A percentile compares a stretch with the other conserved stretches of the same genome.
Evolutionary conservation across 2,888 invertebrate genomes (phyloP).

Genomic region (Rotaria magnacalcarata): DNA sequence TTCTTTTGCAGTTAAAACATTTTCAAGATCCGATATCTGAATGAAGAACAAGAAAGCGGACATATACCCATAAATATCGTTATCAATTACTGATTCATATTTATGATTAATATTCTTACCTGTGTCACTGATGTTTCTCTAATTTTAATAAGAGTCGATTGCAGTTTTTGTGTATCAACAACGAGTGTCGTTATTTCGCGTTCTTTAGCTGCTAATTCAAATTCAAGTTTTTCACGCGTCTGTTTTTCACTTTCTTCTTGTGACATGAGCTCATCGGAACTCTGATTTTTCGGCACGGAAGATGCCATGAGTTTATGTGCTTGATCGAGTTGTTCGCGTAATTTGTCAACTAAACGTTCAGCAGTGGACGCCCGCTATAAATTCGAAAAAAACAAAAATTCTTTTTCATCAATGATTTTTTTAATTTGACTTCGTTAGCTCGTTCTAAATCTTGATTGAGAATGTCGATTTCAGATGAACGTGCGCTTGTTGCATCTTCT

Average conservation of each 20-base stretch:
- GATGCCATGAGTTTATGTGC: slow-evolving; percentile 48
- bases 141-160: slow-evolving; percentile 75
- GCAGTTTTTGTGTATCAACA: slow-evolving; percentile 84
- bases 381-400: slow-evolving; percentile 48
- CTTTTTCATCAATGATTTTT: not conserved
- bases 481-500: slow-evolving; percentile 59
- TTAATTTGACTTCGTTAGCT: slow-evolving; percentile 60
- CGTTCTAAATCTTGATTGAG: slow-evolving; percentile 62
- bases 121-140: slow-evolving; percentile 64
- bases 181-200: slow-evolving; percentile 92
- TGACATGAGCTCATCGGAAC: slow-evolving; percentile 58
- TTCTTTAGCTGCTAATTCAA: slow-evolving; percentile 87
- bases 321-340: slow-evolving; percentile 79
- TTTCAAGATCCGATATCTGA: slow-evolving; percentile 68
- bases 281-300: slow-evolving; percentile 53
- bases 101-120: not conserved
- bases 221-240: slow-evolving; percentile 64
- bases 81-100: too few relatives aligned
- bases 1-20: slow-evolving; percentile 60
- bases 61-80: too few relatives aligned
- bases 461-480: slow-evolving; percentile 62
- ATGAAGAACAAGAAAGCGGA: too few relatives aligned
- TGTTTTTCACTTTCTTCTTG: slow-evolving; percentile 60
- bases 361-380: slow-evolving; percentile 84
- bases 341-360: slow-evolving; percentile 84